These are phyloP conservation scores for Austrolebias charrua DNA, from an alignment of 2,797 vertebrate genomes.

Conservation along the genomic window DNA sequence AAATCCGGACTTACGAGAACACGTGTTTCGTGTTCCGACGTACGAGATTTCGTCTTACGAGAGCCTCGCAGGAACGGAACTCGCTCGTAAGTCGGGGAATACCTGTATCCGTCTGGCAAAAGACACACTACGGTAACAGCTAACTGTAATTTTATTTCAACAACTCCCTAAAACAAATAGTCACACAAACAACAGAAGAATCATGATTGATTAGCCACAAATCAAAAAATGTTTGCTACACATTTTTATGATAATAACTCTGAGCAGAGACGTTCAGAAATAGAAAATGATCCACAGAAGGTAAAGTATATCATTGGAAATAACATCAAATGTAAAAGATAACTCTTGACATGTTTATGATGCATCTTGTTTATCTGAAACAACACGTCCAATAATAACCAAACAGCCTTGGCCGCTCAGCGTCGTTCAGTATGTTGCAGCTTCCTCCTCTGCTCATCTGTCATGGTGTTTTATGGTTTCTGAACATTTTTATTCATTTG, in stretches of 20 bases:
- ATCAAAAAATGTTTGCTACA: not conserved
- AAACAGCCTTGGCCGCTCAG: not conserved
- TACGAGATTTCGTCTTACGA: too few species aligned
- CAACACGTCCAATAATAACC: slow-evolving; percentile 24
- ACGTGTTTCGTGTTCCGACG: too few species aligned
- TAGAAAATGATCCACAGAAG: slow-evolving; percentile 18
- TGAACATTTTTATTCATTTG: slow-evolving; percentile 38
- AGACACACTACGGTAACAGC: slow-evolving; percentile 3
- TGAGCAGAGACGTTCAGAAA: slow-evolving; percentile 9
- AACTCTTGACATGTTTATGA: slow-evolving; percentile 13
- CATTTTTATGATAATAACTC: slow-evolving; percentile 29
- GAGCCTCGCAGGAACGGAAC: too few species aligned
- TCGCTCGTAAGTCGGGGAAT: too few species aligned
- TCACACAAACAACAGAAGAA: too few species aligned
- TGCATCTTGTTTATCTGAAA: slow-evolving; percentile 22
- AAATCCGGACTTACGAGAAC: too few species aligned
- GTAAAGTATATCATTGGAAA: too few species aligned
- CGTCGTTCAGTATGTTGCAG: slow-evolving; percentile 28
- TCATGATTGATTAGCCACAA: too few species aligned
- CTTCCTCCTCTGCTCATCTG: slow-evolving; percentile 32
- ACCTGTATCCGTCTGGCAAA: slow-evolving; percentile 14
- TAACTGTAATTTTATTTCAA: not conserved
- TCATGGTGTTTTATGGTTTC: slow-evolving; percentile 34
- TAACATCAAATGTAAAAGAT: too few species aligned
- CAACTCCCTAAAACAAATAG: too few species aligned